Conservation (phyloP, 2,113 vertebrate genomes). For the Cryptomyrus ogoouensis region DNA sequence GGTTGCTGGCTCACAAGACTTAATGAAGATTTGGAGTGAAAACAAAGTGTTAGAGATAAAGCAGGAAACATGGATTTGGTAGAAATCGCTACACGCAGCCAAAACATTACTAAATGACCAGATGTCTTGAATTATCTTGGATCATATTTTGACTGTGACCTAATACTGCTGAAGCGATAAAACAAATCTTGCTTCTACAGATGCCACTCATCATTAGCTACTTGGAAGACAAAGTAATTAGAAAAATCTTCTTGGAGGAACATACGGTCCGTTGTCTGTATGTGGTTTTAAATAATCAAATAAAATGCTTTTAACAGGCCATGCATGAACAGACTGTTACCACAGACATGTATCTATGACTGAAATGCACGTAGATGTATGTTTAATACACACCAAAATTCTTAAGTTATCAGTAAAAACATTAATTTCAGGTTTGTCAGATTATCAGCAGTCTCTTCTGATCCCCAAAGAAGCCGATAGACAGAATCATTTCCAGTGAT, state of each 20-base stretch:
- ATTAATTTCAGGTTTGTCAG: not conserved
- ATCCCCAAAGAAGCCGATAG: not conserved
- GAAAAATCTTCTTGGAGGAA: not conserved
- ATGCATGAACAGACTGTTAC: not conserved
- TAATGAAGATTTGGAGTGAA: not conserved
- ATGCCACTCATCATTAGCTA: not conserved
- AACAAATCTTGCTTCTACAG: not conserved
- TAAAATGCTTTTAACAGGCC: not conserved
- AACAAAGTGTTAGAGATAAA: conserved; percentile 9
- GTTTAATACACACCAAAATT: not conserved
- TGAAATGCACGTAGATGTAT: not conserved
- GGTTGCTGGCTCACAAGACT: not conserved
- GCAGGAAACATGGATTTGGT: not conserved
- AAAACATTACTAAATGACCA: not conserved
- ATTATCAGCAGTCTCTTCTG: not conserved
- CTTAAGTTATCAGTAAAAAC: not conserved
- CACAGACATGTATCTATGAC: not conserved
- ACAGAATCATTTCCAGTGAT: not conserved
- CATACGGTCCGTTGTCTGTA: not conserved
- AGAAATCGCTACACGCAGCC: not conserved
- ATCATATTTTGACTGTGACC: not conserved
- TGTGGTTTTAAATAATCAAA: not conserved
- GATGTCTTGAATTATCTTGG: conserved; percentile 1
- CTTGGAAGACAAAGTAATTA: not conserved
- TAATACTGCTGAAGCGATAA: not conserved